Conservation (phyloP, 2,797 vertebrate species). For the Lagodon rhomboides region DNA sequence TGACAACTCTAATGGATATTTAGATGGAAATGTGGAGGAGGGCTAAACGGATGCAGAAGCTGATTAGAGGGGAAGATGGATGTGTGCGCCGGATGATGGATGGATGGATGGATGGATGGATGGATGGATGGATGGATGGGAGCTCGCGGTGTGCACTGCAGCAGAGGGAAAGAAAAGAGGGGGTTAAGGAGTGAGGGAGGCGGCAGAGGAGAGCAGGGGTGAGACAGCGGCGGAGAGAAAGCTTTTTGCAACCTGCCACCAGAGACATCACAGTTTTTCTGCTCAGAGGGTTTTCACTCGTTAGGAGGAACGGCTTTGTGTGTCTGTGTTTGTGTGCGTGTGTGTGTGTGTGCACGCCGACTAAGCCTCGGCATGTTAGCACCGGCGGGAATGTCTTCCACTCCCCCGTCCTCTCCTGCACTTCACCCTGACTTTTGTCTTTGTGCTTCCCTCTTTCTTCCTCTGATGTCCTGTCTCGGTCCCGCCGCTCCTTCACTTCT, state of each 20-base stretch:
- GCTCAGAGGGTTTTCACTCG: constrained; percentile 73
- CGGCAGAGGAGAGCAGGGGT: constrained; percentile 23
- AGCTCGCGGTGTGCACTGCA: background rate
- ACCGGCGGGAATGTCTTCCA: constrained; percentile 38
- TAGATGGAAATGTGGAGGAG: constrained; percentile 30
- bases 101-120: constrained; percentile 18
- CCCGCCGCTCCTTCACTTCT: background rate
- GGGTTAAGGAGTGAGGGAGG: constrained; percentile 40
- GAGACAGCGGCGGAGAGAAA: constrained; percentile 64
- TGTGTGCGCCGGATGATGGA: constrained; percentile 28
- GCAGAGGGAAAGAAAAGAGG: background rate
- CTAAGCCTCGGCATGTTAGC: constrained; percentile 59
- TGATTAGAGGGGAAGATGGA: constrained; percentile 45
- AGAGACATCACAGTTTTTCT: constrained; percentile 83
- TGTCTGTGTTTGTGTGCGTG: constrained; percentile 40
- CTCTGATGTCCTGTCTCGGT: constrained; percentile 12
- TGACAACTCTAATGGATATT: constrained; percentile 47
- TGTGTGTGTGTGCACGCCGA: constrained; percentile 15
- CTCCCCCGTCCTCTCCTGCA: constrained; percentile 40
- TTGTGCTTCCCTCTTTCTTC: constrained; percentile 14
- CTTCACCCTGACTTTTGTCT: constrained; percentile 39
- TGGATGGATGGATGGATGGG: background rate
- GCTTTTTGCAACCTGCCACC: constrained; percentile 86
- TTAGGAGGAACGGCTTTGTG: constrained; percentile 52
- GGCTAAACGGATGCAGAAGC: constrained; percentile 23